Percentiles rank a stretch among this genome's conserved stretches.
Conservation (phyloP, 2,888 invertebrate genomes). For the Drosophila formosana region DNA sequence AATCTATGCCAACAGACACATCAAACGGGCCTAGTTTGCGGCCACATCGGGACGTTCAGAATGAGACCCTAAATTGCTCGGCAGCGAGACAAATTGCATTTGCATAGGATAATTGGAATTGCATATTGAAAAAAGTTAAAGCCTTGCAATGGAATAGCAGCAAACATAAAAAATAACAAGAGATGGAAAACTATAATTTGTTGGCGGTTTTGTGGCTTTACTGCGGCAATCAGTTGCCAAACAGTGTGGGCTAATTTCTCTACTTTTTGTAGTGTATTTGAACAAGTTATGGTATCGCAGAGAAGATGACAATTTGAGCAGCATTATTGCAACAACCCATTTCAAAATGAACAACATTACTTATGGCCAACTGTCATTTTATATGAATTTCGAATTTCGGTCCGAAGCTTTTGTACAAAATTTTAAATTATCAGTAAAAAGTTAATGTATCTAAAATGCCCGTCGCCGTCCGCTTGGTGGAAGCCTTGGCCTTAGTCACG, state of each 20-base stretch:
- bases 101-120: slow-evolving; percentile 79
- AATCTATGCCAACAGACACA: slow-evolving; percentile 73
- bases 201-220: slow-evolving; percentile 54
- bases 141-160: slow-evolving; percentile 33
- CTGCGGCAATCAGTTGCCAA: slow-evolving; percentile 25
- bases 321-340: neutral
- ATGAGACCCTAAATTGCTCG: slow-evolving; percentile 63
- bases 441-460: slow-evolving; percentile 45
- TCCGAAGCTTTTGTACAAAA: neutral
- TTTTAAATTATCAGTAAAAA: slow-evolving; percentile 1
- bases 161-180: neutral
- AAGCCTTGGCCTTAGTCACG: slow-evolving; percentile 61
- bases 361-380: slow-evolving; percentile 18
- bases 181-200: slow-evolving; percentile 72
- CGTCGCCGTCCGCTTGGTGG: slow-evolving; percentile 61
- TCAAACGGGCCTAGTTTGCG: slow-evolving; percentile 45
- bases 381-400: slow-evolving; percentile 5
- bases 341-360: neutral
- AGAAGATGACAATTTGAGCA: neutral
- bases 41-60: slow-evolving; percentile 18
- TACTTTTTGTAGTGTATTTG: slow-evolving; percentile 19
- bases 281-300: neutral
- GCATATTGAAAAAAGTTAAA: slow-evolving; percentile 70
- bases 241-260: slow-evolving; percentile 45
- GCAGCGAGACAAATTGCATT: slow-evolving; percentile 77